Percentiles rank a stretch among this genome's conserved stretches.
Evolutionary conservation across 2,888 invertebrate genomes (phyloP).

Genomic region (Sminthurinus aureus): DNA sequence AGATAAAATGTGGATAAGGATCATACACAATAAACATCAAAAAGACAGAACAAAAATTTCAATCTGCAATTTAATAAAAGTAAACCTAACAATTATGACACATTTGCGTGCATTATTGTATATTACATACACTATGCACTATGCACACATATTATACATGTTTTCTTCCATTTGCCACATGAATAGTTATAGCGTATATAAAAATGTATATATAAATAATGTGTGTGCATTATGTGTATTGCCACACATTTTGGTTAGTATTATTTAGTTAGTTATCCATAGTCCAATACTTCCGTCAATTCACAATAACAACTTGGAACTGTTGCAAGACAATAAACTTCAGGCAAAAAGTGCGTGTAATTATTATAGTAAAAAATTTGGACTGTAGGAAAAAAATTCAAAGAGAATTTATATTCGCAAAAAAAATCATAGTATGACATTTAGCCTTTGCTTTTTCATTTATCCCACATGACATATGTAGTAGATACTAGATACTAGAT

Average conservation of each 20-base stretch:
- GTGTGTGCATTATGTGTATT: background rate
- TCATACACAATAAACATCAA: too few species aligned
- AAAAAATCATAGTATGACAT: conserved; percentile 11
- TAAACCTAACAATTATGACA: conserved; percentile 24
- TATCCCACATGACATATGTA: too few species aligned
- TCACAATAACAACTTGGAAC: too few species aligned
- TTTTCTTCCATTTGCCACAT: conserved; percentile 1
- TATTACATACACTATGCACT: too few species aligned
- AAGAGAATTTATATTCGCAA: conserved; percentile 10
- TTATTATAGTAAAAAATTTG: conserved; percentile 10
- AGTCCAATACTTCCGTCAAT: background rate
- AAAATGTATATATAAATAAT: background rate
- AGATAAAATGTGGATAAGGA: too few species aligned
- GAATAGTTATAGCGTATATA: background rate
- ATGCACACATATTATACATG: too few species aligned
- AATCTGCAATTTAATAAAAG: conserved; percentile 21
- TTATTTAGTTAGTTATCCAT: too few species aligned
- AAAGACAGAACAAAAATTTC: background rate
- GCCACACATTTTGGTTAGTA: too few species aligned
- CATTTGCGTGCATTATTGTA: conserved; percentile 14
- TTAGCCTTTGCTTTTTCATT: conserved; percentile 22
- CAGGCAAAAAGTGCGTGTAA: conserved; percentile 5
- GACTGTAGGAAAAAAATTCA: conserved; percentile 2
- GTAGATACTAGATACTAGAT: too few species aligned
- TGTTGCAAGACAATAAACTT: background rate